Conservation (phyloP, 2,797 vertebrate genomes). For the Danio aesculapii region DNA sequence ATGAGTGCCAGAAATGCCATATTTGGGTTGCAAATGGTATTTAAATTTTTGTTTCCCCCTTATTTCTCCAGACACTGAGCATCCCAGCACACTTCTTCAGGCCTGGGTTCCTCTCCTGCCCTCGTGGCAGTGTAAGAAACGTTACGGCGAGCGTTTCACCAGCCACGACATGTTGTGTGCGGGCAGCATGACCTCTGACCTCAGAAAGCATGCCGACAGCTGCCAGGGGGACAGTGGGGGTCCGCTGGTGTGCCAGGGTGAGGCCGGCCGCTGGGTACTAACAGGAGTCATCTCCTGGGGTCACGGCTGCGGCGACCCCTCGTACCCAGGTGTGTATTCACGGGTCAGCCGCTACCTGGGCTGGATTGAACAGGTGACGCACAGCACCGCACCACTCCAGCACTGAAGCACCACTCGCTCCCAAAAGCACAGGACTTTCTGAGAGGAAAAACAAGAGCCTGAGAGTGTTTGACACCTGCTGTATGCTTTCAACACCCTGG, state of each 20-base stretch:
- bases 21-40: neutral
- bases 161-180: conserved; percentile 90
- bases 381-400: conserved; percentile 61
- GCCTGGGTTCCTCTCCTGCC: conserved; percentile 89
- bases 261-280: conserved; percentile 86
- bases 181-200: conserved; percentile 87
- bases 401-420: conserved; percentile 51
- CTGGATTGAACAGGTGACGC: conserved; percentile 87
- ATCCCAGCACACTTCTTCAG: conserved; percentile 80
- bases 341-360: conserved; percentile 87
- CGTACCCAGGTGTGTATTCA: conserved; percentile 88
- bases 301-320: conserved; percentile 85
- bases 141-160: conserved; percentile 87
- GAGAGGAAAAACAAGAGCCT: conserved; percentile 43
- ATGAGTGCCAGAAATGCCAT: neutral
- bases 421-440: conserved; percentile 18
- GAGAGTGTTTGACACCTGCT: conserved; percentile 32
- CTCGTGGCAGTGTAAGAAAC: conserved; percentile 84
- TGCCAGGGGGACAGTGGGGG: conserved; percentile 92
- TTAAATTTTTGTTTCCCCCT: conserved; percentile 21
- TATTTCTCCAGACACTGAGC: conserved; percentile 80
- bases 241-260: conserved; percentile 86
- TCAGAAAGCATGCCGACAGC: conserved; percentile 82
- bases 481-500: conserved; percentile 23
- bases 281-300: conserved; percentile 88